Evolutionary conservation across 2,797 vertebrate genomes (phyloP).

Genomic region (Trichosurus vulpecula): DNA sequence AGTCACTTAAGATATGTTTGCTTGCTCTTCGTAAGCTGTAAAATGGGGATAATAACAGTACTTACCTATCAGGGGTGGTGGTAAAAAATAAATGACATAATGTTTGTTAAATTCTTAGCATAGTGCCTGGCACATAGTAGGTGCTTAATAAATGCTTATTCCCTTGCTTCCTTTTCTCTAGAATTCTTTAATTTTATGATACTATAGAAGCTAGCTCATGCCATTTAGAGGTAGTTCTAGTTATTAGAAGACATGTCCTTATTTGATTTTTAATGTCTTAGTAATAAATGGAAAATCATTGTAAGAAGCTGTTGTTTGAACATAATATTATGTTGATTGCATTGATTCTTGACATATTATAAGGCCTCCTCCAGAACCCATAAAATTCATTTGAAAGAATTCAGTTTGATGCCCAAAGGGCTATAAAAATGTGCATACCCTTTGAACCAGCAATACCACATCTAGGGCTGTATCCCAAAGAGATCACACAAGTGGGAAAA

Average conservation of each 20-base stretch:
- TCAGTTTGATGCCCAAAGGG: too few relatives aligned
- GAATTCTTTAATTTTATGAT: neutral
- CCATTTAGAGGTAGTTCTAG: neutral
- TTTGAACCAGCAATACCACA: too few relatives aligned
- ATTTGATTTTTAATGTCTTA: neutral
- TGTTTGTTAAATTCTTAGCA: neutral
- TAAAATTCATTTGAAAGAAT: neutral
- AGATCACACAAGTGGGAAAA: too few relatives aligned
- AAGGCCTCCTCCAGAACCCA: neutral
- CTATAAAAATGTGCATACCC: too few relatives aligned
- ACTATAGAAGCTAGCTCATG: neutral
- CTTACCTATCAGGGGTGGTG: neutral
- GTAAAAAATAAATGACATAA: neutral
- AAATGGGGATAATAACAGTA: neutral
- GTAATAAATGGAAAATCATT: neutral
- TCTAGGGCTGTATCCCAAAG: too few relatives aligned
- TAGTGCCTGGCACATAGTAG: neutral
- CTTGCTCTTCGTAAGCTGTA: neutral
- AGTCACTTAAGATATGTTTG: neutral
- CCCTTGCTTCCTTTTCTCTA: neutral
- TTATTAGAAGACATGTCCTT: neutral
- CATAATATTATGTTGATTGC: neutral
- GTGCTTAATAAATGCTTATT: neutral
- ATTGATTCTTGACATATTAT: neutral
- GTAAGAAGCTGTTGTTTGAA: neutral